Conservation (phyloP, 2,797 vertebrate genomes). For the Cyprinella venusta region DNA sequence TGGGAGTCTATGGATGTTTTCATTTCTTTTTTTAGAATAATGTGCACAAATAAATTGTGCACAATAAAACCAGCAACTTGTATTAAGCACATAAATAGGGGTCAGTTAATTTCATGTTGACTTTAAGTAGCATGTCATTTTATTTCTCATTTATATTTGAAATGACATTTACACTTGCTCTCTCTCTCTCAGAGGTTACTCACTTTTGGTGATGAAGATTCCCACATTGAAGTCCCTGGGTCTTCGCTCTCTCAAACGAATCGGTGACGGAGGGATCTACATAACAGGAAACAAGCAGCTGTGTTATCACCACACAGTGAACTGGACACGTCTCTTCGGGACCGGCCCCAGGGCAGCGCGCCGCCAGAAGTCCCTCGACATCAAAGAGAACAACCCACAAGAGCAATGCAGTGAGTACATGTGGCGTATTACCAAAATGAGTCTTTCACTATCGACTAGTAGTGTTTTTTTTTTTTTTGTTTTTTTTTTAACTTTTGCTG, state of each 20-base stretch:
- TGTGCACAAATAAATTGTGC: neutral
- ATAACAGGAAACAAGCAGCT: conserved; percentile 88
- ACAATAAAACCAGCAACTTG: neutral
- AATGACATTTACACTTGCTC: neutral
- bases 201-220: conserved; percentile 88
- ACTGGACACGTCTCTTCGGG: conserved; percentile 84
- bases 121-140: neutral
- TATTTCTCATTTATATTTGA: neutral
- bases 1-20: neutral
- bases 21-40: neutral
- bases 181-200: conserved; percentile 78
- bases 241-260: conserved; percentile 85
- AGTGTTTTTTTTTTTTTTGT: too few relatives aligned
- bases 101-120: neutral
- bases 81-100: neutral
- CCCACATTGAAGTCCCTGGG: conserved; percentile 86
- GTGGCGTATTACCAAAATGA: neutral
- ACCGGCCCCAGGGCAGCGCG: conserved; percentile 60
- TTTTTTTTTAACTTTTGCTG: too few relatives aligned
- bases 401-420: conserved; percentile 81
- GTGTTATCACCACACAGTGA: conserved; percentile 88
- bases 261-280: conserved; percentile 87
- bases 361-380: conserved; percentile 67
- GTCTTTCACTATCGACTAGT: neutral
- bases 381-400: conserved; percentile 79